Conservation (phyloP, 1,140 invertebrate genomes). For the Zophobas morio region DNA sequence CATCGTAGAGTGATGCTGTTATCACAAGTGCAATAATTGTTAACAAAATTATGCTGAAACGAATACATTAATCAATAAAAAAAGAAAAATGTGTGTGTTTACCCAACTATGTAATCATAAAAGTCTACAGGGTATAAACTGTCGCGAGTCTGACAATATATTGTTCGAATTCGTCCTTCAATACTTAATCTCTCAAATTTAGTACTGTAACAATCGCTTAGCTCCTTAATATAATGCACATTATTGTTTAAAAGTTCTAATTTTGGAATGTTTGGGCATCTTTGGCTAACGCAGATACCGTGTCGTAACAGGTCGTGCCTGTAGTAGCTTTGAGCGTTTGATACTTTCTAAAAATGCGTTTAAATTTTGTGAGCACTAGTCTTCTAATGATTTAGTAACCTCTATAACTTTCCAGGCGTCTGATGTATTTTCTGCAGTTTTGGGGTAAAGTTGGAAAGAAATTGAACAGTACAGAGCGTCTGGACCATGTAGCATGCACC, state of each 20-base stretch:
- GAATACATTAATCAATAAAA: not conserved
- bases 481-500: not conserved
- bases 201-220: slow-evolving; percentile 1
- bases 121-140: not conserved
- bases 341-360: not conserved
- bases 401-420: not conserved
- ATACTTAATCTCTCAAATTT: not conserved
- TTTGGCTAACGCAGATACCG: slow-evolving; percentile 3
- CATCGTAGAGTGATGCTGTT: not conserved
- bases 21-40: not conserved
- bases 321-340: not conserved
- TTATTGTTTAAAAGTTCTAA: not conserved
- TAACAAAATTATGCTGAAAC: not conserved
- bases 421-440: not conserved
- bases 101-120: not conserved
- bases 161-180: slow-evolving; percentile 10
- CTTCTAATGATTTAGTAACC: not conserved
- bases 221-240: not conserved
- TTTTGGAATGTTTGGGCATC: not conserved
- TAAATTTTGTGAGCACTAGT: not conserved
- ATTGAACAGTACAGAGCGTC: not conserved
- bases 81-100: not conserved
- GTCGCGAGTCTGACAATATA: slow-evolving; percentile 2
- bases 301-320: slow-evolving; percentile 12
- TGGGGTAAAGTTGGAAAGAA: not conserved